Conservation (phyloP, 2,888 invertebrate species). For the Acholoe squamosa region DNA sequence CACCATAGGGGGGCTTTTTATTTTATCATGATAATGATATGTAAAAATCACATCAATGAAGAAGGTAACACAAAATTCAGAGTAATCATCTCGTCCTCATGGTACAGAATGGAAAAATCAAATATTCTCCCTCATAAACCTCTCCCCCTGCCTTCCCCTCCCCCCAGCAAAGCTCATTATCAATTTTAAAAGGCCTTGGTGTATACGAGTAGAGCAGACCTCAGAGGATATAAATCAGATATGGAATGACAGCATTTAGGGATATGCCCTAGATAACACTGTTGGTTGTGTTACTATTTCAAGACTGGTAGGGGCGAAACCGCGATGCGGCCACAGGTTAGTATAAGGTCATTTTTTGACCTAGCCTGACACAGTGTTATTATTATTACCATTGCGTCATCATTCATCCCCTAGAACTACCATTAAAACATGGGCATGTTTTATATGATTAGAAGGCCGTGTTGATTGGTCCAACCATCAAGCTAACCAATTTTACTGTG, state of each 20-base stretch:
- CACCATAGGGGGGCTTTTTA: too few relatives aligned
- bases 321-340: slow-evolving; percentile 40
- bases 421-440: slow-evolving; percentile 29
- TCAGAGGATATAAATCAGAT: too few relatives aligned
- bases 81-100: too few relatives aligned
- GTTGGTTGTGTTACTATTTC: slow-evolving; percentile 35
- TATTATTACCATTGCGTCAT: slow-evolving; percentile 1
- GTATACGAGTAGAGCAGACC: too few relatives aligned
- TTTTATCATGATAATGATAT: too few relatives aligned
- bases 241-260: not conserved
- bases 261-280: not conserved
- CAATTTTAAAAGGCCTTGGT: too few relatives aligned
- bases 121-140: too few relatives aligned
- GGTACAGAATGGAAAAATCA: too few relatives aligned
- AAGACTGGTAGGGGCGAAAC: slow-evolving; percentile 58
- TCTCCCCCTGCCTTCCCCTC: too few relatives aligned
- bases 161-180: too few relatives aligned
- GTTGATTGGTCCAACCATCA: slow-evolving; percentile 10
- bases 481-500: slow-evolving; percentile 17
- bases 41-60: too few relatives aligned
- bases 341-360: slow-evolving; percentile 16
- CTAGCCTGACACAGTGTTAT: not conserved
- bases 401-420: not conserved
- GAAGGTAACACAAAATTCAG: too few relatives aligned
- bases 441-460: not conserved